Evolutionary conservation across 64 coral and sea anemone species (phyloP), one percentile per base, ranked within the genome.

Genomic region (Dendrophyllia cribrosa): DNA sequence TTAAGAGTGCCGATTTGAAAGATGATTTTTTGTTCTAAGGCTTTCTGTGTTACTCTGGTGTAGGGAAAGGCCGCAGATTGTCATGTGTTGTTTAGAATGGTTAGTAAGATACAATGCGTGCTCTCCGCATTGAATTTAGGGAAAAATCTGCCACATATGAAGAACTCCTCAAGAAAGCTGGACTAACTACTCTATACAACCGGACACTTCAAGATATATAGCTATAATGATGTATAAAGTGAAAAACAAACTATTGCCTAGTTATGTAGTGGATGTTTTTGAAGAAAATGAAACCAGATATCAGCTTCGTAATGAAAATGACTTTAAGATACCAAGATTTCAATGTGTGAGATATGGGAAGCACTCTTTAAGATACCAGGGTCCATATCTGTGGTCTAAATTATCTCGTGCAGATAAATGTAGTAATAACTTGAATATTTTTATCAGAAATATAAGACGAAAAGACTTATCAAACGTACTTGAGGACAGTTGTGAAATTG

Each of bases 181-280:
- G 52, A 64, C 24, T 86, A 43, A 86, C 70, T 61, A 92, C 79
- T 46, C 75, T 86, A 64, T 60, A 61, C 11, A 92, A 86, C 11
- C 45, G 24, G 19, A 76, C 70, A 22, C 48, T 85, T 43, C 80
- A 92, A 65, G 66, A 91, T 66, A 91, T 66, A 83, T 72, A 71
- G 76, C 76, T 58, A 91, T 82, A 25, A 67, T 91, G 19, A 91
- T 92, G 80, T 86, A 66, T 34, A 92, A 92, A 86, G 82, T 92
- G 20, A 92, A 86, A 92, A 10, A 92, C 53, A 77, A 77, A 46
- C 79, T 92, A 70, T 46, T 75, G 45, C 80, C 80, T 61, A 62
- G 58, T 47, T 76, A 86, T 45, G 56, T 92, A 76, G 59, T 12
- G 63, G 63, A 66, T 16, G 14, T 66, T 16, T 6, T 66, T 16